Evolutionary conservation across 2,888 invertebrate genomes (phyloP).

Genomic region (Seira musarum): DNA sequence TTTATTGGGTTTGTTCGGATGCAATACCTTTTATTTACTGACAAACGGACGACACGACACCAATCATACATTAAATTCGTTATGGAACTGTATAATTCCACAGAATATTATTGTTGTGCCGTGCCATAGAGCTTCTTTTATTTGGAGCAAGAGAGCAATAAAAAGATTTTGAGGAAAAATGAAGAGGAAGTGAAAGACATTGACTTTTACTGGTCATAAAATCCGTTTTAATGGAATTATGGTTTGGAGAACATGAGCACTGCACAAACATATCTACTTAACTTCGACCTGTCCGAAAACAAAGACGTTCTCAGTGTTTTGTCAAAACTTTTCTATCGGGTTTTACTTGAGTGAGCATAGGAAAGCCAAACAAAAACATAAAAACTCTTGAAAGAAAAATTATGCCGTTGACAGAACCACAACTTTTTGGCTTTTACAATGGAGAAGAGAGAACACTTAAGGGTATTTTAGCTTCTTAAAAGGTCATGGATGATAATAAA

Average conservation of each 20-base stretch:
- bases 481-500: constrained; percentile 39
- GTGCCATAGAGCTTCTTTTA: too few species aligned
- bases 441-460: constrained; percentile 27
- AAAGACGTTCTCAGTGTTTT: too few species aligned
- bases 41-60: constrained; percentile 47
- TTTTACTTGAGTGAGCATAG: too few species aligned
- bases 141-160: constrained; percentile 18
- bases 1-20: too few species aligned
- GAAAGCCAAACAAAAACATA: too few species aligned
- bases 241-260: too few species aligned
- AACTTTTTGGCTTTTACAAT: constrained; percentile 49
- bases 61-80: constrained; percentile 42
- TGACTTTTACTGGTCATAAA: constrained; percentile 51
- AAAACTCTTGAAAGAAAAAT: constrained; percentile 15
- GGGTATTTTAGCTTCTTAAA: constrained; percentile 43
- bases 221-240: constrained; percentile 27
- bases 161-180: too few species aligned
- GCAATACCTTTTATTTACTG: too few species aligned
- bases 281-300: constrained; percentile 36
- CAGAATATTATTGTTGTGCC: too few species aligned
- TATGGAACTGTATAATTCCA: constrained; percentile 26
- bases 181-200: constrained; percentile 28
- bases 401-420: constrained; percentile 52
- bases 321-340: too few species aligned
- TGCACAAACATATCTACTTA: too few species aligned